phyloP scores from a whole-genome alignment of 2,113 vertebrate species.

The Tachysurus fulvidraco region DNA sequence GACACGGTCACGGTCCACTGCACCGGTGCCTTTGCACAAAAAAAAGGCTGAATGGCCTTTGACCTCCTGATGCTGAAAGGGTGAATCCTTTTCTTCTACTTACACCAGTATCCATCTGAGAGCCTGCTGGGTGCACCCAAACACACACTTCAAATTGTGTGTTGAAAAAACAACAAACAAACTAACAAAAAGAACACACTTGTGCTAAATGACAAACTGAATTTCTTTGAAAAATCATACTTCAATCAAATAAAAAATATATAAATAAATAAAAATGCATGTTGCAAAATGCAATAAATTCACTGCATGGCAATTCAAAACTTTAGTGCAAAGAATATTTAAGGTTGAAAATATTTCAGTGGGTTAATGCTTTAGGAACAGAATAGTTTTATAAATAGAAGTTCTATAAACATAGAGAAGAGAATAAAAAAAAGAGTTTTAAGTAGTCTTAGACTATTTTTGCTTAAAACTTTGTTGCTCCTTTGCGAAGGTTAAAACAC shows the following conservation, averaged over 20 bases:
- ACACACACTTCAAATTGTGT: conserved; percentile 21
- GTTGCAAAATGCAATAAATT: background rate
- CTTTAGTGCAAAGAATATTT: too few relatives aligned
- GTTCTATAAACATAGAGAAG: background rate
- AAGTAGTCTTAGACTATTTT: background rate
- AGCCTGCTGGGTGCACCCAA: conserved; percentile 38
- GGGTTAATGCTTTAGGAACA: background rate
- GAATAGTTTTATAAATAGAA: background rate
- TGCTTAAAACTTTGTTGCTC: background rate
- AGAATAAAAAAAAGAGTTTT: background rate
- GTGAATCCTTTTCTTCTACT: conserved; percentile 63
- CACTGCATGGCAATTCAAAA: background rate
- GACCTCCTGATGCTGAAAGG: conserved; percentile 70
- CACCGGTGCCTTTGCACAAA: conserved; percentile 58
- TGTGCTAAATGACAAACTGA: background rate
- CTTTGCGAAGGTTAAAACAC: background rate
- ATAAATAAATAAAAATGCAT: too few relatives aligned
- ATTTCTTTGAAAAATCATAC: background rate
- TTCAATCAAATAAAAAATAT: background rate
- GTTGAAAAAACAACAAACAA: too few relatives aligned
- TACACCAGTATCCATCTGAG: conserved; percentile 31
- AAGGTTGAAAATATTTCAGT: background rate
- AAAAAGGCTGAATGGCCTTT: conserved; percentile 63
- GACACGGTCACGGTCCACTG: conserved; percentile 20
- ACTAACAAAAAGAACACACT: conserved; percentile 1